phyloP scores from a whole-genome alignment of 2,888 invertebrate genomes.

The Euplagia quadripunctaria region DNA sequence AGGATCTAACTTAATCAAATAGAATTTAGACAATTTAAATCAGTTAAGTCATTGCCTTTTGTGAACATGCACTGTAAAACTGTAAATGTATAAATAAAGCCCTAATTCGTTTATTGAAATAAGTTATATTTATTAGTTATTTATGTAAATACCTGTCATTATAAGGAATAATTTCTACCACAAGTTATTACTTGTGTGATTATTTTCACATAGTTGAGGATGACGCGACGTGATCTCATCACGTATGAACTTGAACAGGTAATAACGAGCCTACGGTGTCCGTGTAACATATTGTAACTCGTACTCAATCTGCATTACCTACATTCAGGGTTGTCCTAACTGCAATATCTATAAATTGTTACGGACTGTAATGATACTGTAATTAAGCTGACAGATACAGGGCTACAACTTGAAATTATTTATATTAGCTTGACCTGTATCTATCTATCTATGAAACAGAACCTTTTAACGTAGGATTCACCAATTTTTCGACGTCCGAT shows the following conservation, averaged over 20 bases:
- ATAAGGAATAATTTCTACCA: slow-evolving; percentile 35
- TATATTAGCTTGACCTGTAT: no score
- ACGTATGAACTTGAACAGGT: slow-evolving; percentile 56
- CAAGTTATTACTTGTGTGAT: slow-evolving; percentile 39
- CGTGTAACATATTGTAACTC: slow-evolving; percentile 27
- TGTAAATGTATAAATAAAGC: background rate
- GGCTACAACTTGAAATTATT: background rate
- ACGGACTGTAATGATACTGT: background rate
- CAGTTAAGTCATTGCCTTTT: background rate
- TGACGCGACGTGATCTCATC: slow-evolving; percentile 62
- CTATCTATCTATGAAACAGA: no score
- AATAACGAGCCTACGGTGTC: slow-evolving; percentile 31
- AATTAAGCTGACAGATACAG: background rate
- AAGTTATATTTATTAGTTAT: background rate
- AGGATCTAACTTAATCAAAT: background rate
- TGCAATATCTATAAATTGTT: background rate
- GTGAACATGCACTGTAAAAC: no score
- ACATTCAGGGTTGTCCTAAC: slow-evolving; percentile 4
- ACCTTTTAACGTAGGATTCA: no score
- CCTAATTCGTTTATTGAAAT: background rate
- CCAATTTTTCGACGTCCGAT: no score
- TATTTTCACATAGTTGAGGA: slow-evolving; percentile 55
- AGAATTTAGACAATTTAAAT: background rate
- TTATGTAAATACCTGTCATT: slow-evolving; percentile 7
- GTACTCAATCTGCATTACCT: slow-evolving; percentile 10